phyloP scores from a whole-genome alignment of 2,797 vertebrate genomes.

The Anabas testudineus region DNA sequence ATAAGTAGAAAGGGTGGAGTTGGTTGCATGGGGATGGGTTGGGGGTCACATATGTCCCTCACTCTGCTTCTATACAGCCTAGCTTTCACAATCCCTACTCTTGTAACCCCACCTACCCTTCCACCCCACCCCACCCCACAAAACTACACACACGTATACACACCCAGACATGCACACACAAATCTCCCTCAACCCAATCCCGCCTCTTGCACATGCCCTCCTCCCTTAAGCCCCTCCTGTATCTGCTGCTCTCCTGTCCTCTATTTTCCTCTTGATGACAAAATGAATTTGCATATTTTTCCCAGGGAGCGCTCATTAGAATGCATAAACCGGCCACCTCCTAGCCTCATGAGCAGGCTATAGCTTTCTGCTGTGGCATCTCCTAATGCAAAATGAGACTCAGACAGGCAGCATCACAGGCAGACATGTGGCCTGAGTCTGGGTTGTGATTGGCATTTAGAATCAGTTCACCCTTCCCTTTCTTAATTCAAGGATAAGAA shows the following conservation, averaged over 20 bases:
- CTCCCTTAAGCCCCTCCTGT: conserved; percentile 75
- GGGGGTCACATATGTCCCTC: conserved; percentile 55
- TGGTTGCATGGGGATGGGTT: conserved; percentile 37
- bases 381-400: conserved; percentile 75
- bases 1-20: conserved; percentile 5
- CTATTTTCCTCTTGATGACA: conserved; percentile 82
- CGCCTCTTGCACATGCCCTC: conserved; percentile 68
- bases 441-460: conserved; percentile 81
- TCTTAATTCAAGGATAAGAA: conserved; percentile 74
- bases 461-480: conserved; percentile 72
- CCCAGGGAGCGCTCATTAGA: conserved; percentile 79
- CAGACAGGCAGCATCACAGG: conserved; percentile 72
- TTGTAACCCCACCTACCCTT: conserved; percentile 16
- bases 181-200: conserved; percentile 66
- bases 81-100: conserved; percentile 46
- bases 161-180: conserved; percentile 41
- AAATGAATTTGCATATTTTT: conserved; percentile 85
- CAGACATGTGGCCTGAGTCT: conserved; percentile 79
- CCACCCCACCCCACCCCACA: background rate
- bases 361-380: conserved; percentile 74
- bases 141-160: conserved; percentile 16
- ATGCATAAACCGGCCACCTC: conserved; percentile 79
- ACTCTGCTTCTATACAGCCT: conserved; percentile 43
- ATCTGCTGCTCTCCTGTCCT: conserved; percentile 81
- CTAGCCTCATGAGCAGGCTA: conserved; percentile 69